Percentiles rank a stretch among this genome's conserved stretches.
Evolutionary conservation across 1,140 invertebrate genomes (phyloP).

Genomic region (Euwallacea fornicatus): DNA sequence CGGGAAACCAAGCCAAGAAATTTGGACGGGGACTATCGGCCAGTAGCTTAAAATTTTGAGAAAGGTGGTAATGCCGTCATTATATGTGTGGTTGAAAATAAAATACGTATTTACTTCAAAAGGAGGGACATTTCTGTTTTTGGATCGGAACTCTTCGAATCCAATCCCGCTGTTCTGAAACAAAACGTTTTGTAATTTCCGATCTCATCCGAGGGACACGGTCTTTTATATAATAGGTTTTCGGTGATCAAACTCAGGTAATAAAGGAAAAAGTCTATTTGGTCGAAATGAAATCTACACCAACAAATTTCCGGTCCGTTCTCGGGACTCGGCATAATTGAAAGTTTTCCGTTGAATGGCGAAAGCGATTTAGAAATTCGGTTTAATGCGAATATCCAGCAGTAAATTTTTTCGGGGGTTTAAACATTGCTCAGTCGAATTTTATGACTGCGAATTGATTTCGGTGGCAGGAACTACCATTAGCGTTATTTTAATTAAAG

Average conservation of each 20-base stretch:
- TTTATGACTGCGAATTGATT: too few relatives aligned
- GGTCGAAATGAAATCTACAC: slow-evolving; percentile 27
- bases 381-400: neutral
- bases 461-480: too few relatives aligned
- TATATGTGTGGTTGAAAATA: neutral
- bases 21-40: too few relatives aligned
- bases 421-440: too few relatives aligned
- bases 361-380: slow-evolving; percentile 5
- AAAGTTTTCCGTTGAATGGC: slow-evolving; percentile 14
- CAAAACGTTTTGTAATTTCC: slow-evolving; percentile 30
- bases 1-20: neutral
- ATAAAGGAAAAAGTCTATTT: slow-evolving; percentile 33
- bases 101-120: slow-evolving; percentile 2
- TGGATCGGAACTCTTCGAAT: neutral
- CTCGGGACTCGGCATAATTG: slow-evolving; percentile 12
- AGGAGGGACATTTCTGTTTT: neutral
- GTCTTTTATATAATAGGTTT: slow-evolving; percentile 30
- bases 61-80: neutral
- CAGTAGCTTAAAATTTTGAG: neutral
- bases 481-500: too few relatives aligned
- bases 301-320: slow-evolving; percentile 24
- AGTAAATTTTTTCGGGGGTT: neutral
- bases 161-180: slow-evolving; percentile 6
- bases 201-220: slow-evolving; percentile 20
- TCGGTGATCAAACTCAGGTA: slow-evolving; percentile 32